Base-by-base conservation (phyloP, 2,113 vertebrate species). In the Austrofundulus limnaeus region DNA sequence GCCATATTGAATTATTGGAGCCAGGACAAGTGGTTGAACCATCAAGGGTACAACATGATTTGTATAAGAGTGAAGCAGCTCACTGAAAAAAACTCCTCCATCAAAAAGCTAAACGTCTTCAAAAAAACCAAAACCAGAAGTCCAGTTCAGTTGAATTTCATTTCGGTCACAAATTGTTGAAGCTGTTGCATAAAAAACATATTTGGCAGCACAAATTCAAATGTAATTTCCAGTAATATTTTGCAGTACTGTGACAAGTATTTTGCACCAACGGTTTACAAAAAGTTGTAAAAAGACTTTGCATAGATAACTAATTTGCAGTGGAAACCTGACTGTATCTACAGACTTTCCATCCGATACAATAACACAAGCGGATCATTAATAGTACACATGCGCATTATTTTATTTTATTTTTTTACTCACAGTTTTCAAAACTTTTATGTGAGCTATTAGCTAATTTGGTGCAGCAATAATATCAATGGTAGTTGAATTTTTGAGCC, bases 281-380 rank as follows among this genome's bases (percentile, higher is more conserved):
- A 60, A 37, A 15, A n/a, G 58, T 75, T 56, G 45, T 28, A 11
- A 57, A 53, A 69, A 47, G 16, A 70, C 54, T 34, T 82, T 89
- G 88, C 86, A 89, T 85, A 88, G 88, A 82, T 82, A 41, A 68
- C 54, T 34, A 21, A 57, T 59, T 63, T 80, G 62, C 70, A 76
- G 70, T 77, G n/a, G 51, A 64, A 38, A 31, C 28, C 9, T 39
- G 11, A 17, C 6, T 11, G 23, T 0, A 1, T 8, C 28, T 28
- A 7, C 28, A 28, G 28, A 28, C 28, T 28, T 25, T 51, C 13
- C 3, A 23, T 23, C 13, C 10, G 12, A n/a, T n/a, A n/a, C n/a
- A n/a, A n/a, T n/a, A n/a, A n/a, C n/a, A n/a, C n/a, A n/a, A n/a
- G n/a, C n/a, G n/a, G n/a, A n/a, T n/a, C n/a, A n/a, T n/a, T n/a